phyloP scores from a whole-genome alignment of 1,140 invertebrate genomes.

The Sarcophaga peregrina region DNA sequence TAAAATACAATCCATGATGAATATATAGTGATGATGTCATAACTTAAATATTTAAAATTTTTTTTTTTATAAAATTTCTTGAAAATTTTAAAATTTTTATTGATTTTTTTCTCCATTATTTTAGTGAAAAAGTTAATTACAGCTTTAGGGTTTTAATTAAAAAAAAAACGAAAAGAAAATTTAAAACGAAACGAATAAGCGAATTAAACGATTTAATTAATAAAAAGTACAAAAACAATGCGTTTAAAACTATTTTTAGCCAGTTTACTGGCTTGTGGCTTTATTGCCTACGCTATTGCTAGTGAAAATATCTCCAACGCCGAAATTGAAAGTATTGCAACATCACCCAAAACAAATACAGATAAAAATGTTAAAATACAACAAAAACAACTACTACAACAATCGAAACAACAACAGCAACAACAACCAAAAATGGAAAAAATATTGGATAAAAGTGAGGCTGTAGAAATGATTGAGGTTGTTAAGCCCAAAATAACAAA shows the following conservation, averaged over 20 bases:
- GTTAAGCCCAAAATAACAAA: constrained; percentile 34
- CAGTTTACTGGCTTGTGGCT: constrained; percentile 60
- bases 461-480: constrained; percentile 50
- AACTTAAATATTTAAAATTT: not conserved
- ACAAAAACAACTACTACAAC: not conserved
- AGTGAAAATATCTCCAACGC: constrained; percentile 59
- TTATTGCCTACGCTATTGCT: constrained; percentile 60
- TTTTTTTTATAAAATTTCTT: not conserved
- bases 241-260: constrained; percentile 63
- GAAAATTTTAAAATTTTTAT: constrained; percentile 42
- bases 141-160: constrained; percentile 18
- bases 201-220: constrained; percentile 51
- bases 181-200: constrained; percentile 44
- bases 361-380: constrained; percentile 43
- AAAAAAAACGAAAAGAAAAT: constrained; percentile 43
- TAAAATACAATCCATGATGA: not conserved
- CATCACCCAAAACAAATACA: constrained; percentile 39
- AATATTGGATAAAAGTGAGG: constrained; percentile 35
- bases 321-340: constrained; percentile 54
- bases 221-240: constrained; percentile 52
- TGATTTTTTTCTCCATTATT: constrained; percentile 47
- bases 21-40: constrained; percentile 35
- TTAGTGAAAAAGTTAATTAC: constrained; percentile 48
- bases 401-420: not conserved
- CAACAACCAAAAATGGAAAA: constrained; percentile 30